Percentiles rank a stretch among this genome's conserved stretches.
Conservation (phyloP, 2,797 vertebrate genomes). For the Synaphobranchus kaupii region DNA sequence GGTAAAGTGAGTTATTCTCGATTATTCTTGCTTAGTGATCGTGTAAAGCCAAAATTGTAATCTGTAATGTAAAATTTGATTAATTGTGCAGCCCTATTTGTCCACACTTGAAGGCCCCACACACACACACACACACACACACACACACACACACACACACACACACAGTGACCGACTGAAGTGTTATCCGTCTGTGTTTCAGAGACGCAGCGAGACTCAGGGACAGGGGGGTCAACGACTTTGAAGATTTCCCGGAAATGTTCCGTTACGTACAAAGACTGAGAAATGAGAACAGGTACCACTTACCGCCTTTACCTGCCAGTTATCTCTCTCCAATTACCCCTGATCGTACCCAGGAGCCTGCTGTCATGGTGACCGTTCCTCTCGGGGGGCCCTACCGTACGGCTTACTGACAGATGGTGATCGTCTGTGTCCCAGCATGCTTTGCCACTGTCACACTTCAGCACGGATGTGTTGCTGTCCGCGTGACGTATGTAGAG, state of each 20-base stretch:
- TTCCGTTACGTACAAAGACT: slow-evolving; percentile 34
- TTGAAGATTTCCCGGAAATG: slow-evolving; percentile 38
- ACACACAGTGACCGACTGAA: neutral
- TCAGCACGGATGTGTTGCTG: neutral
- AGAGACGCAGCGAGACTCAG: slow-evolving; percentile 37
- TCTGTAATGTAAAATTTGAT: too few relatives aligned
- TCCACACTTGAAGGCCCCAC: too few relatives aligned
- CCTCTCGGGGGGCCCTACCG: neutral
- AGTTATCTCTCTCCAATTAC: neutral
- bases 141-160: too few relatives aligned
- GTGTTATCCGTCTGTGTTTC: neutral
- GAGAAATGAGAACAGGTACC: slow-evolving; percentile 40
- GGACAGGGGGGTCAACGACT: slow-evolving; percentile 34
- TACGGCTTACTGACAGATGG: neutral
- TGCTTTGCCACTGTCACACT: neutral
- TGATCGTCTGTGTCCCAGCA: neutral
- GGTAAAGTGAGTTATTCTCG: too few relatives aligned
- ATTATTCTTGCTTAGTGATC: too few relatives aligned
- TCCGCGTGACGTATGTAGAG: neutral
- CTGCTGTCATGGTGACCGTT: neutral
- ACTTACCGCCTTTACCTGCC: neutral
- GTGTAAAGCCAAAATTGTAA: too few relatives aligned
- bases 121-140: too few relatives aligned
- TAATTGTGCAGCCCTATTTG: too few relatives aligned
- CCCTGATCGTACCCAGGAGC: neutral